These are phyloP conservation scores for Microtus montanus DNA, from an alignment of 2,113 vertebrate genomes.

Conservation along the genomic window DNA sequence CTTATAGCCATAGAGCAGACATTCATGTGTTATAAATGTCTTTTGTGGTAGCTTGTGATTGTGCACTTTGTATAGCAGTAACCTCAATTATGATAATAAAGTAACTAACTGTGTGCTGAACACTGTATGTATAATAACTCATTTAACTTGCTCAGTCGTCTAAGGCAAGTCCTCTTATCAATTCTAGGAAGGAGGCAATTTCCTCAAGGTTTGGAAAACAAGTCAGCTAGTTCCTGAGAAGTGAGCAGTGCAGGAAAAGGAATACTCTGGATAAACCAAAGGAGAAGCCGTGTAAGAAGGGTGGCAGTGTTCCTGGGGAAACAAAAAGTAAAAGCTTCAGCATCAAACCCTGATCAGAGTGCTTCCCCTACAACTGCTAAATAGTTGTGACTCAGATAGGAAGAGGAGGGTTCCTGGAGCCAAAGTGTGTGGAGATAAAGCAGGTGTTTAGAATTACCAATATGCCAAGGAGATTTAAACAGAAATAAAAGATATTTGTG, in stretches of 20 bases:
- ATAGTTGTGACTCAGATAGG: neutral
- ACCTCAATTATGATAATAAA: neutral
- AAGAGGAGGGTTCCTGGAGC: neutral
- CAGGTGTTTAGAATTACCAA: neutral
- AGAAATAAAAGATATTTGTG: neutral
- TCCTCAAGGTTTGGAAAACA: conserved; percentile 15
- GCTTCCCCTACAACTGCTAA: neutral
- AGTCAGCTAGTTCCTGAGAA: neutral
- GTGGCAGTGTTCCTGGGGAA: neutral
- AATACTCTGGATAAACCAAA: neutral
- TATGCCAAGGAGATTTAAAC: neutral
- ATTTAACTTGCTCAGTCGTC: conserved; percentile 13
- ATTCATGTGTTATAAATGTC: neutral
- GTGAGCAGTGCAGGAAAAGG: neutral
- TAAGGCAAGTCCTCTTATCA: neutral
- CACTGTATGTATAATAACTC: neutral
- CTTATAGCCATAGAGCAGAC: neutral
- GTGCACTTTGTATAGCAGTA: neutral
- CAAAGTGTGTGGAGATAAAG: neutral
- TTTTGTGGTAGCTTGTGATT: neutral
- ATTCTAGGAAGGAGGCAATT: neutral
- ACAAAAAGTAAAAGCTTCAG: neutral
- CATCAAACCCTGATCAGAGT: neutral
- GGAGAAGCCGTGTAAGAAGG: neutral
- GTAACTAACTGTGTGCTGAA: neutral